Evolutionary conservation across 2,797 vertebrate genomes (phyloP).

Genomic region (Brotula barbata): DNA sequence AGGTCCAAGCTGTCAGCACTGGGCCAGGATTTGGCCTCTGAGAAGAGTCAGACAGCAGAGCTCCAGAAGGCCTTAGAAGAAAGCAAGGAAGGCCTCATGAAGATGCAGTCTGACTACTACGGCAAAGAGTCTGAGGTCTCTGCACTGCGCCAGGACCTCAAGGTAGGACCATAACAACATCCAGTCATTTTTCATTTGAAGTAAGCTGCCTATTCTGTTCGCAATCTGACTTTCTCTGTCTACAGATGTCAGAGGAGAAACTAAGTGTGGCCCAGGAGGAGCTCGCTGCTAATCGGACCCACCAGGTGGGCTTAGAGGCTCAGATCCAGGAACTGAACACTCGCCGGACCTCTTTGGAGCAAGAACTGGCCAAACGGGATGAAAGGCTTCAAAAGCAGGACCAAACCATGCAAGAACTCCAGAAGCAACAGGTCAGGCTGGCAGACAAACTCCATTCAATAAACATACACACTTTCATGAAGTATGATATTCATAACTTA

Average conservation of each 20-base stretch:
- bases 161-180: too few species aligned
- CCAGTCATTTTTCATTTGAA: too few species aligned
- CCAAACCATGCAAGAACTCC: slow-evolving; percentile 79
- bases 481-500: background rate
- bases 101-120: slow-evolving; percentile 90
- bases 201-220: too few species aligned
- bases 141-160: slow-evolving; percentile 90
- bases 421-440: slow-evolving; percentile 85
- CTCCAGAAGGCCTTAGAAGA: slow-evolving; percentile 80
- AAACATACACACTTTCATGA: background rate
- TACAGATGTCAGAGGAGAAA: slow-evolving; percentile 88
- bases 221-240: slow-evolving; percentile 7
- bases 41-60: slow-evolving; percentile 78
- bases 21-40: slow-evolving; percentile 79
- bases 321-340: slow-evolving; percentile 87
- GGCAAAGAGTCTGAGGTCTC: slow-evolving; percentile 95
- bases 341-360: slow-evolving; percentile 75
- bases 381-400: slow-evolving; percentile 82
- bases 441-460: background rate
- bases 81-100: slow-evolving; percentile 77
- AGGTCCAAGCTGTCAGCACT: slow-evolving; percentile 79
- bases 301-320: slow-evolving; percentile 82
- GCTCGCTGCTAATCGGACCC: slow-evolving; percentile 86
- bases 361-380: slow-evolving; percentile 81
- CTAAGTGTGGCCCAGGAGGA: slow-evolving; percentile 89